Evolutionary conservation across 2,888 invertebrate genomes (phyloP).

Genomic region (Eledone cirrhosa): DNA sequence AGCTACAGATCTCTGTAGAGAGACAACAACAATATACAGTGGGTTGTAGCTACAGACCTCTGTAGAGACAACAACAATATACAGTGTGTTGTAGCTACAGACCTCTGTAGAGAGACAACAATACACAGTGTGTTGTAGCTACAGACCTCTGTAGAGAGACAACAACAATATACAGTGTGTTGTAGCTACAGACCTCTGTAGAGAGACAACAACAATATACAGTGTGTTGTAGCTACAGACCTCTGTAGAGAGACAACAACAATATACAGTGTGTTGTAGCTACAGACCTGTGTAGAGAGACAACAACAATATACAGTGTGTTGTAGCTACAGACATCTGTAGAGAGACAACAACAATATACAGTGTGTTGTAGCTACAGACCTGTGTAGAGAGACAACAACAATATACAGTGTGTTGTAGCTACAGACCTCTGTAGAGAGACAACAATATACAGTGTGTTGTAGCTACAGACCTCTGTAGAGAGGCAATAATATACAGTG

Average conservation of each 20-base stretch:
- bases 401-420: too few species aligned
- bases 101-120: slow-evolving; percentile 41
- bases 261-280: too few species aligned
- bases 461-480: slow-evolving; percentile 52
- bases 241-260: slow-evolving; percentile 40
- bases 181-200: slow-evolving; percentile 52
- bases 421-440: slow-evolving; percentile 48
- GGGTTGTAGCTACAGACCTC: slow-evolving; percentile 53
- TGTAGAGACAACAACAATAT: slow-evolving; percentile 36
- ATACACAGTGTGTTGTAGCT: too few species aligned
- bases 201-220: slow-evolving; percentile 24
- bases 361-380: too few species aligned
- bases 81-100: too few species aligned
- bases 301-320: too few species aligned
- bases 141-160: slow-evolving; percentile 46
- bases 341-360: slow-evolving; percentile 30
- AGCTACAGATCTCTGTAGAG: slow-evolving; percentile 50
- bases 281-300: slow-evolving; percentile 47
- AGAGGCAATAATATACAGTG: too few species aligned
- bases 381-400: slow-evolving; percentile 41
- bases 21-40: too few species aligned
- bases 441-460: too few species aligned
- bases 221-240: too few species aligned
- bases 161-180: too few species aligned
- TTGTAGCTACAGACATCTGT: slow-evolving; percentile 52